Conservation (phyloP, 2,888 invertebrate genomes). For the Amphipoea lucens region DNA sequence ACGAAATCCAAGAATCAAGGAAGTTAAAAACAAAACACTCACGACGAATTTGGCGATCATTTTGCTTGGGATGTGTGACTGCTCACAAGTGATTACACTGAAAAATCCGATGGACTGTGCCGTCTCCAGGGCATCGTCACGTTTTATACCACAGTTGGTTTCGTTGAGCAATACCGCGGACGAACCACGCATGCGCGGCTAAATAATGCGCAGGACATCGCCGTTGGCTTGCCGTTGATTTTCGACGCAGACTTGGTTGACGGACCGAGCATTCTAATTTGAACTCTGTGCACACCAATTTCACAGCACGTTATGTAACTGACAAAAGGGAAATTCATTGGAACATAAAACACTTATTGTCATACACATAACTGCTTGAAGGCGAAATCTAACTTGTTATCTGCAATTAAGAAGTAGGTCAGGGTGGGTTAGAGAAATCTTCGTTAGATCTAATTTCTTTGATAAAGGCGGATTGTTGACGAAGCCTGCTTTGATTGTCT, state of each 20-base stretch:
- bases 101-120: constrained; percentile 84
- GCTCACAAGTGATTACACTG: constrained; percentile 81
- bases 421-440: constrained; percentile 68
- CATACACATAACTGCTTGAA: constrained; percentile 53
- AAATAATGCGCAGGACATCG: constrained; percentile 85
- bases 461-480: constrained; percentile 36
- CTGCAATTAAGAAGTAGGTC: constrained; percentile 63
- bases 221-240: constrained; percentile 77
- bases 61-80: constrained; percentile 86
- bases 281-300: constrained; percentile 83
- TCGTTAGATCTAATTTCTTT: constrained; percentile 45
- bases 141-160: constrained; percentile 84
- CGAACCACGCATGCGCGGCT: constrained; percentile 73
- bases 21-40: constrained; percentile 70
- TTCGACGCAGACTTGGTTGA: constrained; percentile 85
- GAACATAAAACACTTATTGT: constrained; percentile 43
- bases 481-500: constrained; percentile 20
- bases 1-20: constrained; percentile 4
- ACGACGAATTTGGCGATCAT: constrained; percentile 90
- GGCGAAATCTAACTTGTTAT: constrained; percentile 63
- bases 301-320: constrained; percentile 86
- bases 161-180: constrained; percentile 81
- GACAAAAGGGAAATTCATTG: constrained; percentile 73
- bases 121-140: constrained; percentile 81
- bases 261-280: constrained; percentile 87